phyloP scores from a whole-genome alignment of 2,888 invertebrate genomes.

The Endomychus coccineus region DNA sequence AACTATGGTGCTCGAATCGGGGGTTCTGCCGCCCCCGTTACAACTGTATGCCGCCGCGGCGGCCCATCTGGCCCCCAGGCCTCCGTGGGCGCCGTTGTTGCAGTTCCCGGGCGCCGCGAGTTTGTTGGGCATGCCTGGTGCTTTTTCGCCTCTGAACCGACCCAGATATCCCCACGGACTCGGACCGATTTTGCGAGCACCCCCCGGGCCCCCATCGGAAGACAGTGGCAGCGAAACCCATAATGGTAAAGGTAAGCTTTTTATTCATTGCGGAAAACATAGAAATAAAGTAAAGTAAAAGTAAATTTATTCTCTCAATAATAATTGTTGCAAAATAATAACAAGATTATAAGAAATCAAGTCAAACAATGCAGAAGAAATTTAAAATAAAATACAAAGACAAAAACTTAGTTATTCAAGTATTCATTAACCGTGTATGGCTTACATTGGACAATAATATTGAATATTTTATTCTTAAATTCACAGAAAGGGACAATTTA shows the following conservation, averaged over 20 bases:
- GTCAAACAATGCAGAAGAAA: no score
- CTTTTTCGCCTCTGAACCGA: slow-evolving; percentile 41
- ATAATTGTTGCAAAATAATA: no score
- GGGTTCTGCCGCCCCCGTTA: slow-evolving; percentile 61
- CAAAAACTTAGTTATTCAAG: no score
- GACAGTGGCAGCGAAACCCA: slow-evolving; percentile 45
- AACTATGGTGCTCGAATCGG: slow-evolving; percentile 57
- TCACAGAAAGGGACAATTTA: no score
- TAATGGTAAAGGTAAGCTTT: slow-evolving; percentile 41
- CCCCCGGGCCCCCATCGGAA: slow-evolving; percentile 42
- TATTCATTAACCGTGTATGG: no score
- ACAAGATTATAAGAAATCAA: no score
- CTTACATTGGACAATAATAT: no score
- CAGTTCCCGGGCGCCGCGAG: slow-evolving; percentile 46
- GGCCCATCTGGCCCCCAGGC: slow-evolving; percentile 57
- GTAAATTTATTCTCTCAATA: no score
- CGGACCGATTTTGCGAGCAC: slow-evolving; percentile 37
- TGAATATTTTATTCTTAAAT: no score
- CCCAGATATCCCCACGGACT: slow-evolving; percentile 39
- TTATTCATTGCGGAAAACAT: not conserved
- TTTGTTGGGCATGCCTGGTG: slow-evolving; percentile 44
- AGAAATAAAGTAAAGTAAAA: no score
- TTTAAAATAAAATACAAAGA: no score
- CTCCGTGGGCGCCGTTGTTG: slow-evolving; percentile 44
- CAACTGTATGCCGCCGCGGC: slow-evolving; percentile 65